These are phyloP conservation scores for cat (Felis catus) DNA, from an alignment of 2,113 vertebrate species.

Conservation along the genomic window F.catus_Fca126_mat1.0 CM031416.1:148259001-148259500, in stretches of 20 bases:
- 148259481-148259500: fast-evolving
- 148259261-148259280: neutral
- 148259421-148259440: fast-evolving
- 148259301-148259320: too few relatives aligned
- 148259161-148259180: neutral
- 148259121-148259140: neutral
- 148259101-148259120: neutral
- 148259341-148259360: fast-evolving
- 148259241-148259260: fast-evolving
- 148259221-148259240: too few relatives aligned
- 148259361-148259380: neutral
- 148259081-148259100: neutral
- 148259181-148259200: too few relatives aligned
- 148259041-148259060: too few relatives aligned
- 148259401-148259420: fast-evolving
- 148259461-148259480: fast-evolving
- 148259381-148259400: neutral
- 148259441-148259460: fast-evolving
- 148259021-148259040: neutral
- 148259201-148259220: neutral
- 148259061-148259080: neutral
- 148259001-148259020: fast-evolving
- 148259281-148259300: neutral
- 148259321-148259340: fast-evolving
- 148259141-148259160: fast-evolving